These are phyloP conservation scores for Hipposideros armiger DNA, from an alignment of 2,113 vertebrate species.

Conservation along the genomic window DNA sequence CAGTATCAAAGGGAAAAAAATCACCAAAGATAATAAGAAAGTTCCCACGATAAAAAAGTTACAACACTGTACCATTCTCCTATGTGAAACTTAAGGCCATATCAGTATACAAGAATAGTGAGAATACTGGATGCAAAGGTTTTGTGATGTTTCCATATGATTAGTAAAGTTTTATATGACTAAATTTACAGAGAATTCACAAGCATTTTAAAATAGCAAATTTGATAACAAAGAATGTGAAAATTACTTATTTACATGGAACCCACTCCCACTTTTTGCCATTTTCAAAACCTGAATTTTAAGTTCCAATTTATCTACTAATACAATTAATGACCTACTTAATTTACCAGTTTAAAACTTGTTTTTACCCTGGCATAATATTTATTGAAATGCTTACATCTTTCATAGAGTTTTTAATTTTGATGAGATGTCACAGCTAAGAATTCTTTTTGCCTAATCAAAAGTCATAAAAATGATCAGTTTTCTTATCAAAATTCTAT, in stretches of 20 bases:
- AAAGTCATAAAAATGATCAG: background rate
- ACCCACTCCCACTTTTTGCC: background rate
- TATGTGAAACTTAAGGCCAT: background rate
- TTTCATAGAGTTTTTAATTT: background rate
- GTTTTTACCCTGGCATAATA: background rate
- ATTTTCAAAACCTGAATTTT: constrained; percentile 24
- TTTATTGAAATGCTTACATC: background rate
- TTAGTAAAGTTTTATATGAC: background rate
- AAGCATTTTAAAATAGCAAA: background rate
- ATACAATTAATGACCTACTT: background rate
- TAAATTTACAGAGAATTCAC: background rate
- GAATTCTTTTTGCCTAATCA: background rate
- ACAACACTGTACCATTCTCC: background rate
- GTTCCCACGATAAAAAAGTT: background rate
- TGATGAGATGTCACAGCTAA: background rate
- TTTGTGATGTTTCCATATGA: background rate
- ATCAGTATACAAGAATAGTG: background rate
- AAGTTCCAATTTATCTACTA: background rate
- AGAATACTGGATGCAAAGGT: background rate
- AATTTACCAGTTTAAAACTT: constrained; percentile 5
- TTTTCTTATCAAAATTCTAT: background rate
- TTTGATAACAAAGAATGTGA: background rate
- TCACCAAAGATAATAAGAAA: background rate
- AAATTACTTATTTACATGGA: background rate
- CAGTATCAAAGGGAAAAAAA: background rate